A percentile compares a stretch with the other conserved stretches of the same genome.
Evolutionary conservation across 2,113 vertebrate genomes (phyloP).

Genomic region (Promerops cafer): DNA sequence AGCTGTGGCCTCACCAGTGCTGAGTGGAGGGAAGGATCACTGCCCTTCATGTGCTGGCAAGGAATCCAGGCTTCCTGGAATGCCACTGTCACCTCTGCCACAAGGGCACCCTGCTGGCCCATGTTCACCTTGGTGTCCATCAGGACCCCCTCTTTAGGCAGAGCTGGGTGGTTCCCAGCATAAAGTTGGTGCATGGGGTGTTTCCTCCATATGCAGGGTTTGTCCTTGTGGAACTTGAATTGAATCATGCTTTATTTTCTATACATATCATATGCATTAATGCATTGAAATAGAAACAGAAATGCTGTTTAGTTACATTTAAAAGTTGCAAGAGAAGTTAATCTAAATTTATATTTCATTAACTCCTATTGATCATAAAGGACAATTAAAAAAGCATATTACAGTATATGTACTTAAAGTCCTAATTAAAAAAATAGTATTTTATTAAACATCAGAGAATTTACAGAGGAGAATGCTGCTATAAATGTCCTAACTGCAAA

Average conservation of each 20-base stretch:
- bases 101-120: neutral
- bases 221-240: neutral
- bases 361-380: neutral
- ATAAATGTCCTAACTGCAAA: neutral
- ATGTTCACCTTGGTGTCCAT: neutral
- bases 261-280: neutral
- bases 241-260: neutral
- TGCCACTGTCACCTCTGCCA: neutral
- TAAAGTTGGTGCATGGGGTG: fast-evolving
- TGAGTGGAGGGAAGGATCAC: neutral
- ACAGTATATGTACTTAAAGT: neutral
- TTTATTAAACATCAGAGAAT: neutral
- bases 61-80: neutral
- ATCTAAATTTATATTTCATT: neutral
- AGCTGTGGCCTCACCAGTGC: neutral
- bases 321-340: neutral
- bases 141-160: neutral
- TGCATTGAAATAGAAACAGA: neutral
- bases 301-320: neutral
- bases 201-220: neutral
- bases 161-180: neutral
- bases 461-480: neutral
- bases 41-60: neutral
- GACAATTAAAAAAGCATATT: neutral
- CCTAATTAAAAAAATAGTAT: neutral